Base-by-base conservation (phyloP, 2,888 invertebrate species). In the Globia sparganii region DNA sequence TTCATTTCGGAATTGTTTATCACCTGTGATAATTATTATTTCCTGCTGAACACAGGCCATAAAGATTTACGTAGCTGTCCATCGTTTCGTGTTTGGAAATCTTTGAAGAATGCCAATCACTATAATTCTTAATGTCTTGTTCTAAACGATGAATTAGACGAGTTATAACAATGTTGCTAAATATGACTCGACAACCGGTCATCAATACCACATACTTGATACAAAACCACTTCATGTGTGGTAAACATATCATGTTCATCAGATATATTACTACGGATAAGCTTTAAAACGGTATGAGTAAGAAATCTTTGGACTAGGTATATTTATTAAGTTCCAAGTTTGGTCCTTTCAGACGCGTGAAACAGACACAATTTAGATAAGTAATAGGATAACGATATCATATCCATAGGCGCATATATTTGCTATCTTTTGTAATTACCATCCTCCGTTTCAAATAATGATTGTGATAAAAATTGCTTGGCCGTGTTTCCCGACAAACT, bases 141-240 rank as follows among this genome's bases (percentile, higher is more conserved):
- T 49, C n/a, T 31, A 53, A 37, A 56, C 9, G 40, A 5, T n/a
- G 9, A 77, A 15, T 37, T n/a, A 61, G 34, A 71, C 43, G 9
- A 46, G 83, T 72, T 25, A 59, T 46, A 46, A 70, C 61, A 43
- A 64, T 59, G 53, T 59, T 56, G 64, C 53, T 64, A 59, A 70
- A 72, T 72, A 43, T 37, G 40, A 56, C 18, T 53, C 31, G 62
- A 49, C 43, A 43, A 64, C 77, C 62, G n/a, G 56, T 66, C 65
- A 72, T 66, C 67, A 64, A 72, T 62, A n/a, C n/a, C n/a, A n/a
- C n/a, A n/a, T n/a, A 84, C 81, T 59, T 65, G 65, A 64, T 71
- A 72, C 70, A 70, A 59, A 79, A 58, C 66, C 72, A 58, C 72
- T 81, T 77, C 62, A 77, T 77, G 77, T 77, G 72, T 18, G 31